Evolutionary conservation across 2,797 vertebrate species (phyloP).

Genomic region (Glyptemys insculpta): DNA sequence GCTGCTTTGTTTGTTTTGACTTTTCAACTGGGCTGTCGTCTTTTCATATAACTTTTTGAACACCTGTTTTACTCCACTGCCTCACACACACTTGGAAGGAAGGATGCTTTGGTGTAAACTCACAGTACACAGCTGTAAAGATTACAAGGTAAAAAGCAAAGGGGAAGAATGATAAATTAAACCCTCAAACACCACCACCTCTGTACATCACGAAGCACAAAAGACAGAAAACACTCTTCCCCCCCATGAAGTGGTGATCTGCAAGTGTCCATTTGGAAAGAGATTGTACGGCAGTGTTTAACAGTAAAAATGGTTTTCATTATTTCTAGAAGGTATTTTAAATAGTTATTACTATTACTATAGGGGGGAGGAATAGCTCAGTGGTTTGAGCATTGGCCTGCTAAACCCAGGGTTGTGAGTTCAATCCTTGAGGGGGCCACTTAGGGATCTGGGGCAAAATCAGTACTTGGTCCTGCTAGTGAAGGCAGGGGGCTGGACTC

Average conservation of each 20-base stretch:
- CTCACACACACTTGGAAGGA: neutral
- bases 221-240: neutral
- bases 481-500: too few species aligned
- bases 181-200: too few species aligned
- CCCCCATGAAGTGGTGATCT: neutral
- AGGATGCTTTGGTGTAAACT: neutral
- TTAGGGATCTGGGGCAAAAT: too few species aligned
- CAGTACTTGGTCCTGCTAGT: too few species aligned
- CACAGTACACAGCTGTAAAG: neutral
- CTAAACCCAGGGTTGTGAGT: too few species aligned
- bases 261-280: neutral
- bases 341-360: neutral
- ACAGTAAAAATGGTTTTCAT: neutral
- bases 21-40: neutral
- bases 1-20: neutral
- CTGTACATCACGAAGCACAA: neutral
- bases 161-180: neutral
- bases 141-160: neutral
- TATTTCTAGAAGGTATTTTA: neutral
- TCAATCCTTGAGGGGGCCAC: too few species aligned
- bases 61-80: rapidly evolving
- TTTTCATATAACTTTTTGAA: neutral
- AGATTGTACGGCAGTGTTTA: neutral
- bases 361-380: too few species aligned
- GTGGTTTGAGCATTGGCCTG: too few species aligned